phyloP scores from a whole-genome alignment of 2,113 vertebrate genomes.

The Channa argus region DNA sequence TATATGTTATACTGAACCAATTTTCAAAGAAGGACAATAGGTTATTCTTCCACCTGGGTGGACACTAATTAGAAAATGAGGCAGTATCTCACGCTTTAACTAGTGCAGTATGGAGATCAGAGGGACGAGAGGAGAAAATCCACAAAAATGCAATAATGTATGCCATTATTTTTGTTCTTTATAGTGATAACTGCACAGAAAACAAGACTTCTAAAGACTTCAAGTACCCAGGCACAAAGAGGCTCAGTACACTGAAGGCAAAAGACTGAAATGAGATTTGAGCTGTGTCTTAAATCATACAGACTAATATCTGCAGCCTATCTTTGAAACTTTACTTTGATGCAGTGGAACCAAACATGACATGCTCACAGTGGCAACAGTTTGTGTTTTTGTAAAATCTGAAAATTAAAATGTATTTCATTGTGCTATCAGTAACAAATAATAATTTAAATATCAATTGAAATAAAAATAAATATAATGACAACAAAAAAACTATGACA shows the following conservation, averaged over 20 bases:
- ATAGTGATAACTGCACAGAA: background rate
- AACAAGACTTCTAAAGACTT: background rate
- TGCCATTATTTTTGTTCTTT: slow-evolving; percentile 1
- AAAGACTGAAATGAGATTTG: background rate
- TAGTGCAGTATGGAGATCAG: background rate
- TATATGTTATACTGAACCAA: background rate
- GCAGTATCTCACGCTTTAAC: background rate
- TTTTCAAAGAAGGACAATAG: slow-evolving; percentile 9
- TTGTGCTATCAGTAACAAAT: too few species aligned
- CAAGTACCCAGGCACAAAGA: background rate
- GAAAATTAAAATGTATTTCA: too few species aligned
- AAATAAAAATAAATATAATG: too few species aligned
- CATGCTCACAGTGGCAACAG: too few species aligned
- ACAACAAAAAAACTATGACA: too few species aligned
- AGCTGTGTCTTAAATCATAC: background rate
- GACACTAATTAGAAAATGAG: slow-evolving; percentile 31
- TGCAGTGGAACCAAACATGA: too few species aligned
- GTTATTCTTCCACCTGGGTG: slow-evolving; percentile 25
- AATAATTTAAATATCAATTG: too few species aligned
- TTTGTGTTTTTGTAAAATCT: too few species aligned
- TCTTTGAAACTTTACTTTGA: too few species aligned
- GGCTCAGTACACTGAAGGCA: background rate
- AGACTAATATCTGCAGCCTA: too few species aligned
- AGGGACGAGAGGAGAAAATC: background rate
- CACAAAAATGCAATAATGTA: slow-evolving; percentile 14